Percentiles rank a stretch among this genome's conserved stretches.
These are phyloP conservation scores for Manis crassicaudata DNA, from an alignment of 2,797 vertebrate species.

Conservation along the genomic window DNA sequence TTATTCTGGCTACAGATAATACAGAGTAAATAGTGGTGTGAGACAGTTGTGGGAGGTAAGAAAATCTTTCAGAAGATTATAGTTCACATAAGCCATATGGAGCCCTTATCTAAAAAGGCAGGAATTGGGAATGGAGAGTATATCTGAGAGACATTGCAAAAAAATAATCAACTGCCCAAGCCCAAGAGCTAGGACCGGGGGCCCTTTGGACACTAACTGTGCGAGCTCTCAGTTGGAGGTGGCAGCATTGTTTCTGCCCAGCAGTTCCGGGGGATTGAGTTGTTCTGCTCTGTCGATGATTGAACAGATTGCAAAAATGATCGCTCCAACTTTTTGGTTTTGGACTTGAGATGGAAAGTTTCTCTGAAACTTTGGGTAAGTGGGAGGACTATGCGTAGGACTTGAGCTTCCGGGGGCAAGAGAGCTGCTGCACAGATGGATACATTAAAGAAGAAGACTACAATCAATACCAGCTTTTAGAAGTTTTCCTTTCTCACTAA, in stretches of 20 bases:
- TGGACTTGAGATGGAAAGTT: slow-evolving; percentile 57
- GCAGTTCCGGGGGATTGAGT: not conserved
- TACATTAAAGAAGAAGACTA: slow-evolving; percentile 27
- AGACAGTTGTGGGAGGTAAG: not conserved
- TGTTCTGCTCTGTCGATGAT: slow-evolving; percentile 38
- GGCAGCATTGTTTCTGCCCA: slow-evolving; percentile 18
- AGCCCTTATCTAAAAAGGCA: not conserved
- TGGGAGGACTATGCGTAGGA: slow-evolving; percentile 50
- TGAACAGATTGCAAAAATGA: slow-evolving; percentile 67
- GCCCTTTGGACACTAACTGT: not conserved
- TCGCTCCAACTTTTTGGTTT: slow-evolving; percentile 55
- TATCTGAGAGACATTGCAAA: not conserved
- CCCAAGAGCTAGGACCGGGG: not conserved
- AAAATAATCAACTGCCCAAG: not conserved
- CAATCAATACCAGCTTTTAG: slow-evolving; percentile 29
- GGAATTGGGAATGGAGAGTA: not conserved
- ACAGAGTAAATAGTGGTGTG: not conserved
- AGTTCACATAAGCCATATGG: not conserved
- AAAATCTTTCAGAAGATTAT: not conserved
- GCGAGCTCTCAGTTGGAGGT: not conserved
- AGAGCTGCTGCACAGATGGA: slow-evolving; percentile 74
- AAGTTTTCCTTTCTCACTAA: slow-evolving; percentile 53
- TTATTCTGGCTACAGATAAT: not conserved
- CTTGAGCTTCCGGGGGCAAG: slow-evolving; percentile 57
- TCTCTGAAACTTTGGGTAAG: slow-evolving; percentile 52